phyloP scores from a whole-genome alignment of 1,140 invertebrate genomes.

The Drosophila pectinifera region DNA sequence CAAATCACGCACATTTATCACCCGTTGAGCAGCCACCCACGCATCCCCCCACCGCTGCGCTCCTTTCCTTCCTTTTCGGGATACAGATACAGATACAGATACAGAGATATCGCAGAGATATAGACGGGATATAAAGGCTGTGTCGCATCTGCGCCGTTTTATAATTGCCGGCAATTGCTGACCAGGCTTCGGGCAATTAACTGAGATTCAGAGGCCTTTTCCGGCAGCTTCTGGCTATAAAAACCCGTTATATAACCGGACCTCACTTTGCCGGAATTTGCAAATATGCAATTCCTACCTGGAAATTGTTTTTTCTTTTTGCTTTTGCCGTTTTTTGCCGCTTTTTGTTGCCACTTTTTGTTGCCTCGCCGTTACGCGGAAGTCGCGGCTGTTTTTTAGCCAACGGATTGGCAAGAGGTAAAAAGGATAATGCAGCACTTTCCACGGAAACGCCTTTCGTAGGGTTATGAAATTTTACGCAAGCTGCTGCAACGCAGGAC shows the following conservation, averaged over 20 bases:
- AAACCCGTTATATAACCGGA: slow-evolving; percentile 77
- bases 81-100: no score
- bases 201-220: slow-evolving; percentile 16
- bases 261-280: slow-evolving; percentile 54
- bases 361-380: slow-evolving; percentile 47
- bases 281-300: slow-evolving; percentile 20
- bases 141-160: slow-evolving; percentile 74
- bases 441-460: slow-evolving; percentile 42
- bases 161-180: slow-evolving; percentile 75
- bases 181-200: slow-evolving; percentile 58
- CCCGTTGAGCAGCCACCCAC: slow-evolving; percentile 46
- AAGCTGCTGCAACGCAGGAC: slow-evolving; percentile 43
- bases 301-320: slow-evolving; percentile 12
- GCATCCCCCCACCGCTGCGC: background rate
- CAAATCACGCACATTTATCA: slow-evolving; percentile 83
- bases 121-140: slow-evolving; percentile 13
- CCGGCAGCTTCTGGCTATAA: slow-evolving; percentile 14
- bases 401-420: slow-evolving; percentile 83
- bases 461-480: slow-evolving; percentile 84
- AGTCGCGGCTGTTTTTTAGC: slow-evolving; percentile 65
- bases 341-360: slow-evolving; percentile 30
- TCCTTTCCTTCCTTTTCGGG: background rate
- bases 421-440: slow-evolving; percentile 63
- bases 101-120: background rate
- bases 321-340: slow-evolving; percentile 26